Evolutionary conservation across 2,888 invertebrate species (phyloP).

Genomic region (Tuta absoluta): DNA sequence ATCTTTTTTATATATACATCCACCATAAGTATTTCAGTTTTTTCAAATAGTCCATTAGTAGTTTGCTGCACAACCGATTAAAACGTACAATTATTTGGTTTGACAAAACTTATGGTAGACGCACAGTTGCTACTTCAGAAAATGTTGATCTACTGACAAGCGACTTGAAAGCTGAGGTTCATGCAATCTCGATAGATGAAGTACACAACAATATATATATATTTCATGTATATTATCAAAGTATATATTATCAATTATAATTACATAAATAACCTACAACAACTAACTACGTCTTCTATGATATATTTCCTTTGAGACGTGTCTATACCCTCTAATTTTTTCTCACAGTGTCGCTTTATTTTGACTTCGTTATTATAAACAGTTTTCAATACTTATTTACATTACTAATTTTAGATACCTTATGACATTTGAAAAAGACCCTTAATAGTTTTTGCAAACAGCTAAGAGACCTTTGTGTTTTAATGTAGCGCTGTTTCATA

Average conservation of each 20-base stretch:
- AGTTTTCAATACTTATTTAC: slow-evolving; percentile 73
- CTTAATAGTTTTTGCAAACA: slow-evolving; percentile 9
- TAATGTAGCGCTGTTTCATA: neutral
- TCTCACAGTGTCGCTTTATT: slow-evolving; percentile 81
- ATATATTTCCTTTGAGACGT: slow-evolving; percentile 71
- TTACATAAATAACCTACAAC: slow-evolving; percentile 64
- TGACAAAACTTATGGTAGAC: slow-evolving; percentile 33
- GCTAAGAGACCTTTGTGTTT: neutral
- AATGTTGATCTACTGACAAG: slow-evolving; percentile 59
- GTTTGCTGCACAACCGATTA: neutral
- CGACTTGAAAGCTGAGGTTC: slow-evolving; percentile 59
- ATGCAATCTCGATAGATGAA: slow-evolving; percentile 57
- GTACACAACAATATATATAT: slow-evolving; percentile 58
- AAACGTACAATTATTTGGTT: slow-evolving; percentile 14
- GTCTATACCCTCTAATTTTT: slow-evolving; percentile 74
- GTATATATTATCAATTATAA: slow-evolving; percentile 32
- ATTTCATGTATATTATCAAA: slow-evolving; percentile 45
- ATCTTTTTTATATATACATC: slow-evolving; percentile 22
- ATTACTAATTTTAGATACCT: slow-evolving; percentile 55
- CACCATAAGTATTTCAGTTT: neutral
- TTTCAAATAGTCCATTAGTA: neutral
- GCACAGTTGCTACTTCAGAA: slow-evolving; percentile 32
- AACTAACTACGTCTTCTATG: slow-evolving; percentile 74
- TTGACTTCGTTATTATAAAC: slow-evolving; percentile 77
- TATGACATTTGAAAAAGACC: slow-evolving; percentile 32